Conservation (phyloP, 2,797 vertebrate species). For the Channallabes apus region DNA sequence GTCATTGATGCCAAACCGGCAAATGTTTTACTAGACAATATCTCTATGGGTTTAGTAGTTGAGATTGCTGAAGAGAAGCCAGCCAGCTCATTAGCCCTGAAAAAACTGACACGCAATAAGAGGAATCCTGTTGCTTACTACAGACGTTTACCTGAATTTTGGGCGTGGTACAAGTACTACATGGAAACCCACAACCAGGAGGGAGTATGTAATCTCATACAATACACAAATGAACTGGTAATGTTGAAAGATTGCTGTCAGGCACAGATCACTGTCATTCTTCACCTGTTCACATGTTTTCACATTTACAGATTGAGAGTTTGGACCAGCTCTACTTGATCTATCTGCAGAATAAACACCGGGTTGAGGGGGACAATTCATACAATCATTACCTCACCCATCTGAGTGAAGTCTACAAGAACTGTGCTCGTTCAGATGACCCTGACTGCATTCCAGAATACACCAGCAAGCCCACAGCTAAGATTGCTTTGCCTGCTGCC, state of each 20-base stretch:
- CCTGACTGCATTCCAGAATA: conserved; percentile 78
- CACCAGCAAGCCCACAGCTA: conserved; percentile 76
- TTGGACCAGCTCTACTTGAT: conserved; percentile 75
- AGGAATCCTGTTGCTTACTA: conserved; percentile 70
- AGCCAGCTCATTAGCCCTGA: conserved; percentile 58
- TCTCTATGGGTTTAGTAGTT: conserved; percentile 42
- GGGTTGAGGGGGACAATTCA: conserved; percentile 68
- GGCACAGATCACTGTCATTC: neutral
- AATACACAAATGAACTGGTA: neutral
- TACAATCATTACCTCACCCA: conserved; percentile 77
- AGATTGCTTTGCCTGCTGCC: conserved; percentile 69
- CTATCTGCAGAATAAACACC: conserved; percentile 79
- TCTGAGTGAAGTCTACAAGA: conserved; percentile 76
- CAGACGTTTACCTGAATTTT: conserved; percentile 75
- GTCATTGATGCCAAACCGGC: neutral
- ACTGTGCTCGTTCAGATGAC: conserved; percentile 75
- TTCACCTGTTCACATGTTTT: conserved; percentile 1
- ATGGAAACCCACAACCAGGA: conserved; percentile 78
- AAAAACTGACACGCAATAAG: conserved; percentile 67
- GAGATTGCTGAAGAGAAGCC: conserved; percentile 61
- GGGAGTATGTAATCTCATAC: conserved; percentile 70
- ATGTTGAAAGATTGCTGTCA: neutral
- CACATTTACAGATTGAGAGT: conserved; percentile 69
- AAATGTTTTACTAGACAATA: neutral
- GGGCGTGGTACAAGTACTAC: conserved; percentile 80